Evolutionary conservation across 2,113 vertebrate genomes (phyloP), one percentile per base, ranked within the genome.

Genomic region (Carlito syrichta): DNA sequence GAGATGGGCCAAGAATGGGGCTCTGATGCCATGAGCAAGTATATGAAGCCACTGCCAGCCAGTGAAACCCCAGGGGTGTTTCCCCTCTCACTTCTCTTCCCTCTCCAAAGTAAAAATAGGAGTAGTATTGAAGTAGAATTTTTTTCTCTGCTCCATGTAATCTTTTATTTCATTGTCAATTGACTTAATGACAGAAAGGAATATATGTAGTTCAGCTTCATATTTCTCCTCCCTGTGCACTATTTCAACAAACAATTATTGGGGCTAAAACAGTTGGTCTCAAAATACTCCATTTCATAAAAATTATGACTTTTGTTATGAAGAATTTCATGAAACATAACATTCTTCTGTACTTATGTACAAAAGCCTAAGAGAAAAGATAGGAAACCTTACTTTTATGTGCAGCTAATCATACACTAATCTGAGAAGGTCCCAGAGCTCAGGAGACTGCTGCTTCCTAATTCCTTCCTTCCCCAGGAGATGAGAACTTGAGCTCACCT

Each of bases 241-340:
- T 91, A 81, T 76, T 82, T 97, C 20, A 96, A 77, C 87, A 90
- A 95, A 90, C 69, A 68, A 45, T 79, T 20, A 38, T 93, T 45
- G 12, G 19, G 2, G 27, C 62, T 43, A 91, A 81, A 35, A 88
- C 6, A 79, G 66, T 63, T 83, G 50, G 20, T 48, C 62, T 86
- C 79, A 35, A 52, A 83, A 89, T 84, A 81, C 4, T 89, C 27
- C 74, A 88, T 54, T 93, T 74, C 23, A n/a, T 93, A 52, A 89
- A 89, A 50, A 85, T n/a, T 82, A 2, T 68, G 50, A 50, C 32
- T 74, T 54, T 43, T 78, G 48, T 50, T 79, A 69, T 50, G 82
- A 27, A 60, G 45, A 92, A 8, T 6, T 58, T 86, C 68, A 79
- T 43, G 35, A 50, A 93, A 90, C 89, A 60, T 40, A 62, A 19